These are phyloP conservation scores for Athalia circularis DNA, from an alignment of 2,888 invertebrate species.

Conservation along the genomic window DNA sequence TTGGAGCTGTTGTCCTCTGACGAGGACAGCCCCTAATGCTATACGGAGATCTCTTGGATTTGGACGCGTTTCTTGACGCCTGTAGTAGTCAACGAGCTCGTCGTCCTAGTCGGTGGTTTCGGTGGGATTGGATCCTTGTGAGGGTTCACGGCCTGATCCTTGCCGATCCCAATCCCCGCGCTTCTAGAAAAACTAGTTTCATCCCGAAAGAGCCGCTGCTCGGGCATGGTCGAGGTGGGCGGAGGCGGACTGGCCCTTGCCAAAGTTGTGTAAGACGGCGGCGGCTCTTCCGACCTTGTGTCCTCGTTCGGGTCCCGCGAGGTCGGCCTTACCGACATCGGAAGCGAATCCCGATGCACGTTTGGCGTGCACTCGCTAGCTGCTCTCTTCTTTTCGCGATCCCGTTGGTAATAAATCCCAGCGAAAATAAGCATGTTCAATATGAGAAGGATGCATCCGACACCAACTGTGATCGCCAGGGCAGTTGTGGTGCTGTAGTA, in stretches of 20 bases:
- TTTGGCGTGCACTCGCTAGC: constrained; percentile 63
- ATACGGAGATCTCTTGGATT: constrained; percentile 88
- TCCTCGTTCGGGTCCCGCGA: constrained; percentile 69
- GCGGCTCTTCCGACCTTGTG: constrained; percentile 72
- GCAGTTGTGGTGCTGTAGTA: constrained; percentile 85
- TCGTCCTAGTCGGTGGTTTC: constrained; percentile 70
- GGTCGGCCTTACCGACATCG: constrained; percentile 72
- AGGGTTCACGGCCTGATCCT: constrained; percentile 1
- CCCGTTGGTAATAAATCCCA: constrained; percentile 81
- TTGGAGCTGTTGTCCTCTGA: constrained; percentile 64
- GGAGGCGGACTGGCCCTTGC: constrained; percentile 60
- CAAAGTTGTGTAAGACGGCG: constrained; percentile 76
- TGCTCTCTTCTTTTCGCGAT: constrained; percentile 75
- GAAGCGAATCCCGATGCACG: constrained; percentile 70
- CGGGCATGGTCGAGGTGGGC: constrained; percentile 29
- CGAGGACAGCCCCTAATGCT: constrained; percentile 75
- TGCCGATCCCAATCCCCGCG: constrained; percentile 48
- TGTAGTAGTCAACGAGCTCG: constrained; percentile 69
- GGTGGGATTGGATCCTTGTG: constrained; percentile 65
- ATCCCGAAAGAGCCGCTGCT: constrained; percentile 1
- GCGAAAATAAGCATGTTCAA: constrained; percentile 81
- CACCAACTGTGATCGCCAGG: constrained; percentile 85
- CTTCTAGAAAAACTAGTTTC: constrained; percentile 46
- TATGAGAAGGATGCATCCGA: constrained; percentile 83
- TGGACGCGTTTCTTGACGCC: constrained; percentile 87